phyloP scores from a whole-genome alignment of 2,797 vertebrate genomes.

The Chiloscyllium punctatum region DNA sequence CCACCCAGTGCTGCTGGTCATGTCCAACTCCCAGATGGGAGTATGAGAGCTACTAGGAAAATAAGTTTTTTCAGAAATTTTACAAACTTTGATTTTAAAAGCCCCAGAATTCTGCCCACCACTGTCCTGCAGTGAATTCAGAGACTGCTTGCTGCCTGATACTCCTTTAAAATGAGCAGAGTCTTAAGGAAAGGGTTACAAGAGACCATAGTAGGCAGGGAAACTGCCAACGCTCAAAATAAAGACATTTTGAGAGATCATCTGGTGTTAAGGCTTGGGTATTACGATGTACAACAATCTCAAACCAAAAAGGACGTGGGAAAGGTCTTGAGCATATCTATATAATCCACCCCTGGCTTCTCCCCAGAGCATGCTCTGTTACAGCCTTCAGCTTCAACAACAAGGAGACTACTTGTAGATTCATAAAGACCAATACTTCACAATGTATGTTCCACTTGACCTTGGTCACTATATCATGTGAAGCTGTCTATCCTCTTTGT shows the following conservation, averaged over 20 bases:
- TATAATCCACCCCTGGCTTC: neutral
- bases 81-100: neutral
- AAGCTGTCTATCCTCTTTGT: neutral
- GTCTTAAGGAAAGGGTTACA: neutral
- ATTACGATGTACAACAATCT: neutral
- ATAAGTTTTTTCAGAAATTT: neutral
- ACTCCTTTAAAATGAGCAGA: neutral
- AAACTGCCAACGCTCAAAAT: neutral
- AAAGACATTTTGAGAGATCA: neutral
- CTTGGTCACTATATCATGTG: neutral
- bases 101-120: neutral
- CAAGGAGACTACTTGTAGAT: neutral
- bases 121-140: neutral
- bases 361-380: neutral
- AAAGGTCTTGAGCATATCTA: neutral
- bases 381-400: neutral
- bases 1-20: too few relatives aligned
- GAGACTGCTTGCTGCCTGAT: neutral
- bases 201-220: neutral
- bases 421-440: neutral
- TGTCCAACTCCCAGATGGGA: neutral
- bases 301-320: neutral
- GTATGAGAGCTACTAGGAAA: neutral
- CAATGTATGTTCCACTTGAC: neutral
- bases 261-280: neutral